Conservation (phyloP, 2,888 invertebrate genomes). For the Cenopis cana region DNA sequence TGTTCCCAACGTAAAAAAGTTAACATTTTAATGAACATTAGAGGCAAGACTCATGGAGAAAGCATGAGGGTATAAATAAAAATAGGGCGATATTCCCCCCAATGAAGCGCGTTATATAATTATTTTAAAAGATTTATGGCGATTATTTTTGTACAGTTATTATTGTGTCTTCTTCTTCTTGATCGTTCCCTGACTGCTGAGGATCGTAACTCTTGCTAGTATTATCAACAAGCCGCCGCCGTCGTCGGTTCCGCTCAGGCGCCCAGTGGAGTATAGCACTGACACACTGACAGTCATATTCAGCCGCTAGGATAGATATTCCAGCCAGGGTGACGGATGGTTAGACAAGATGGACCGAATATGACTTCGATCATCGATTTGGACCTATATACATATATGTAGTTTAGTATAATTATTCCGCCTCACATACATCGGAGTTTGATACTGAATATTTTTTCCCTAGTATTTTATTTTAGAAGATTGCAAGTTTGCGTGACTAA, state of each 20-base stretch:
- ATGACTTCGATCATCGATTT: no score
- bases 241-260: no score
- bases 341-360: no score
- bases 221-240: no score
- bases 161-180: no score
- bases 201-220: no score
- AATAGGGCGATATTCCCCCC: conserved; percentile 51
- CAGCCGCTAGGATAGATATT: no score
- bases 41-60: neutral
- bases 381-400: no score
- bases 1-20: neutral
- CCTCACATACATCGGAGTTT: neutral
- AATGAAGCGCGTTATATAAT: neutral
- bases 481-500: conserved; percentile 33
- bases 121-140: conserved; percentile 9
- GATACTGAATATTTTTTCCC: neutral
- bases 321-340: no score
- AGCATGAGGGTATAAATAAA: conserved; percentile 55
- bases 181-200: no score
- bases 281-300: no score
- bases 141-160: neutral
- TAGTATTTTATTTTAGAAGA: conserved; percentile 11
- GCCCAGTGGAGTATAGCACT: no score
- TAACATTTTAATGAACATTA: neutral
- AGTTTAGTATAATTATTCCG: neutral